These are phyloP conservation scores for Trididemnum nubilum DNA, from an alignment of 23 tunicate species.

Conservation along the genomic window DNA sequence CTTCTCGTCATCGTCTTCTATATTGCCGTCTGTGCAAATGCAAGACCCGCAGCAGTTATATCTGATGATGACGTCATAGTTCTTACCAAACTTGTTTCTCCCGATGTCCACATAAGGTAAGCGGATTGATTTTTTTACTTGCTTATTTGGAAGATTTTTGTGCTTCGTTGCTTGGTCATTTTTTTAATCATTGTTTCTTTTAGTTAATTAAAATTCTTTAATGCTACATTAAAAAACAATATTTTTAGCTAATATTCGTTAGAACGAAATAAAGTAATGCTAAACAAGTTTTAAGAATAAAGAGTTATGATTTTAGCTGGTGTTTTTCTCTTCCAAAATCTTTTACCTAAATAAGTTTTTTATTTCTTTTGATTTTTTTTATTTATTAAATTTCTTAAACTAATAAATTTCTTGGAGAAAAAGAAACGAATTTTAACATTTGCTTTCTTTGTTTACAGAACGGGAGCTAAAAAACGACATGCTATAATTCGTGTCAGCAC, in stretches of 20 bases:
- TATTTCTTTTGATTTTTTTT: too few species aligned
- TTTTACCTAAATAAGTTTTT: too few species aligned
- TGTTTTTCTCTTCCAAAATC: too few species aligned
- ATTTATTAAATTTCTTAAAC: too few species aligned
- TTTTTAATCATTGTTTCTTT: too few species aligned
- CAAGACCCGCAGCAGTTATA: neutral
- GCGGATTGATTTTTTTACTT: neutral
- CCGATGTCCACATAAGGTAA: neutral
- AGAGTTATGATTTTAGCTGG: too few species aligned
- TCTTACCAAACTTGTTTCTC: neutral
- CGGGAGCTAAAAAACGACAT: neutral
- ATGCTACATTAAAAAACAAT: too few species aligned
- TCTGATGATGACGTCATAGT: neutral
- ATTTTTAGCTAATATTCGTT: too few species aligned
- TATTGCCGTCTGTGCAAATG: neutral
- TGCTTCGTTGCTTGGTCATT: neutral
- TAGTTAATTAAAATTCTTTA: too few species aligned
- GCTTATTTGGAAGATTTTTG: neutral
- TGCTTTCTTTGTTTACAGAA: conserved; percentile 1
- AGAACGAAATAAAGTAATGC: too few species aligned
- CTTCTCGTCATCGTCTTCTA: neutral
- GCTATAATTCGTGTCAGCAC: neutral
- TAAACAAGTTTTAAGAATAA: too few species aligned
- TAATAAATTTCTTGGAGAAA: too few species aligned
- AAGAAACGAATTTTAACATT: neutral